Conservation (phyloP, 1,140 invertebrate genomes). For the Hestina assimilis region DNA sequence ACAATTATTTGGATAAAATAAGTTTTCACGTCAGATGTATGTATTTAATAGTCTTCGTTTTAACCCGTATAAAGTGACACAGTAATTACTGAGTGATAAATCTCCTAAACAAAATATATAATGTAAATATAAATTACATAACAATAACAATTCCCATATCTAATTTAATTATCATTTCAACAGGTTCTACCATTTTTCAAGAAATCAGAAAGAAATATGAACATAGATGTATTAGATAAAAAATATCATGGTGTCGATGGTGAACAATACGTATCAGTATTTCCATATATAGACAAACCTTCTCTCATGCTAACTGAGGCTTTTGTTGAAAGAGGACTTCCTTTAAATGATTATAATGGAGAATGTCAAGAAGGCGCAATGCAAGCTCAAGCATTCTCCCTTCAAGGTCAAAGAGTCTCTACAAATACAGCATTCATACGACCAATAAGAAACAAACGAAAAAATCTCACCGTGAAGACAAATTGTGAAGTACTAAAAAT, state of each 20-base stretch:
- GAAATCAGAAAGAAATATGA: slow-evolving; percentile 85
- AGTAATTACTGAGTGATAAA: no score
- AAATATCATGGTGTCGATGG: slow-evolving; percentile 80
- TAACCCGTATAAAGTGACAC: no score
- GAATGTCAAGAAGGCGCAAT: slow-evolving; percentile 78
- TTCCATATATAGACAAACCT: slow-evolving; percentile 80
- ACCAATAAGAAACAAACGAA: slow-evolving; percentile 82
- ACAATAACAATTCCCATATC: slow-evolving; percentile 12
- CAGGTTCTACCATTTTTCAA: slow-evolving; percentile 88
- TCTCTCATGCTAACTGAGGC: slow-evolving; percentile 77
- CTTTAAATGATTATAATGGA: slow-evolving; percentile 77
- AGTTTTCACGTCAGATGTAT: no score
- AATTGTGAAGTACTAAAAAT: slow-evolving; percentile 84
- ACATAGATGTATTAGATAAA: slow-evolving; percentile 58
- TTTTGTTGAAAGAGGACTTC: slow-evolving; percentile 79
- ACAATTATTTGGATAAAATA: no score
- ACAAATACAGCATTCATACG: slow-evolving; percentile 86
- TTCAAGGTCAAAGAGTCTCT: slow-evolving; percentile 83
- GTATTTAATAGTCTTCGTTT: no score
- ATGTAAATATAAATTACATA: no score
- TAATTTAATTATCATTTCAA: background rate
- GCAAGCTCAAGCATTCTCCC: slow-evolving; percentile 77
- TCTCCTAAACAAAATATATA: no score
- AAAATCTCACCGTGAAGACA: slow-evolving; percentile 84
- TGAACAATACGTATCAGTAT: slow-evolving; percentile 80